These are phyloP conservation scores for Chymomyza amoena DNA, from an alignment of 2,888 invertebrate species.

Conservation along the genomic window DNA sequence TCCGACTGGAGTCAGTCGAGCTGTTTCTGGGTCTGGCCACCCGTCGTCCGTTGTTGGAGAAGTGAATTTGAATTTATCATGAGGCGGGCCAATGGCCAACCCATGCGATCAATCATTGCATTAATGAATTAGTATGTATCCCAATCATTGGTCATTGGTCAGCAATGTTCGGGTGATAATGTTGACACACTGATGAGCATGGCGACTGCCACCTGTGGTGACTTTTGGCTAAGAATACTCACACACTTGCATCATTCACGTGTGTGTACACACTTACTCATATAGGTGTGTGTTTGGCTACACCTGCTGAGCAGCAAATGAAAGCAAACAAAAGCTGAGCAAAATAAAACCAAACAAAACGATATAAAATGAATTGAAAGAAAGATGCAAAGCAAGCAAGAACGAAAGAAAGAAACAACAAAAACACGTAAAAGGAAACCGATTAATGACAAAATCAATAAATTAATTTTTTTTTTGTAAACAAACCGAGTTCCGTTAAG, in stretches of 20 bases:
- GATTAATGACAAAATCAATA: constrained; percentile 67
- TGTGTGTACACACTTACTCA: background rate
- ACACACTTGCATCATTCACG: no score
- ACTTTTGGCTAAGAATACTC: background rate
- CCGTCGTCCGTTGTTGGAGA: background rate
- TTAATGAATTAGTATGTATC: background rate
- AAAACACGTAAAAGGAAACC: constrained; percentile 47
- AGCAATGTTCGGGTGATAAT: background rate
- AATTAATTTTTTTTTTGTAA: constrained; percentile 35
- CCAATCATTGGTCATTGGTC: background rate
- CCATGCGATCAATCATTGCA: background rate
- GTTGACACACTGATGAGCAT: constrained; percentile 39
- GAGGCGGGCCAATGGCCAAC: background rate
- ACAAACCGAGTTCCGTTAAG: constrained; percentile 1
- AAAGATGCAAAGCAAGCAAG: background rate
- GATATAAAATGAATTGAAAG: background rate
- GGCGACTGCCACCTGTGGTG: constrained; percentile 64
- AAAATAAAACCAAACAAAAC: constrained; percentile 8
- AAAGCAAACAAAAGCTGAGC: constrained; percentile 20
- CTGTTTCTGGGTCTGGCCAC: constrained; percentile 3
- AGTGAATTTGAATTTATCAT: background rate
- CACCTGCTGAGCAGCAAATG: background rate
- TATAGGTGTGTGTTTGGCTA: background rate
- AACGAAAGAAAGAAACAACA: background rate
- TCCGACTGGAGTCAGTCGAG: constrained; percentile 12